Base-by-base conservation (phyloP, 2,888 invertebrate genomes). In the Xylota segnis region DNA sequence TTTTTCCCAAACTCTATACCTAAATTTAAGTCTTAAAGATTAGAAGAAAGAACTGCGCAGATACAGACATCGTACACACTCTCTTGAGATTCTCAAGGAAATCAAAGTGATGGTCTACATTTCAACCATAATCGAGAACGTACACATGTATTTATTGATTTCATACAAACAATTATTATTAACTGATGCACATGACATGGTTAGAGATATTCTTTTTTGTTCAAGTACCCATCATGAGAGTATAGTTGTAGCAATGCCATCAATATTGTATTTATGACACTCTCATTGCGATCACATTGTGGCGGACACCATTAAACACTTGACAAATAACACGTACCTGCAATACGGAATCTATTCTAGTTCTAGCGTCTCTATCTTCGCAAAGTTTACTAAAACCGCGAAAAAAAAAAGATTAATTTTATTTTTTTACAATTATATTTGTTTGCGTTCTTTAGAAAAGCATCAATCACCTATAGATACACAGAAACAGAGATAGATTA, bases 401-500 rank as follows among this genome's bases (percentile, higher is more conserved):
- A 43, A 14, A 43, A 54, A 5, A 16, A 65, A 66, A 81, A 86
- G 81, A 86, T 82, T 86, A 86, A 58, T 86, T 82, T 86, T 86
- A 86, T 82, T 61, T 76, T 71, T 86, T 86, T 86, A 86, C 70
- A 59, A 86, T 81, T 71, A 61, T 82, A 86, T 71, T 86, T 86
- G 82, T 86, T 86, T 81, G 82, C 75, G 50, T 86, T 82, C 59
- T 61, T 76, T 66, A 45, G 70, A 76, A 81, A 76, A 86, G 84
- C 84, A 86, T 86, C 84, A 86, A 86, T 86, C 84, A 84, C 81
- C 71, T 54, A 76, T 76, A 74, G 79, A 83, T 74, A 84, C 63
- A 72, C 40, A 34, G 61, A 32, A 70, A 61, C 52, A 81, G 54
- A 81, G 65, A 81, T 81, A 86, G 81, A 83, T 83, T 83, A 79